Percentiles rank a stretch among this genome's conserved stretches.
Conservation (phyloP, 2,888 invertebrate genomes). For the Choristoneura rosaceana region DNA sequence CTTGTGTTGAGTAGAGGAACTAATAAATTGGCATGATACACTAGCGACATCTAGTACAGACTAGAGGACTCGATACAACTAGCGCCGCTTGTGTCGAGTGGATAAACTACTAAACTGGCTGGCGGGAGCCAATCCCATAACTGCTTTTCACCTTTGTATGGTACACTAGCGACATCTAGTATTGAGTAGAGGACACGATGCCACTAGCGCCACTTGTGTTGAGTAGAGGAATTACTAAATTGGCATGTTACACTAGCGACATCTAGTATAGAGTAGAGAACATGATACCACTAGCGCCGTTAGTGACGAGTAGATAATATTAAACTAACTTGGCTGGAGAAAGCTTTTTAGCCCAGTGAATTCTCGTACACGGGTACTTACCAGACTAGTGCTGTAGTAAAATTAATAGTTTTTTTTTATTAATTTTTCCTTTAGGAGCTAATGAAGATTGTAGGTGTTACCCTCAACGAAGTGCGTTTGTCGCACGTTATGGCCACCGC, state of each 20-base stretch:
- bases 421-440: constrained; percentile 1
- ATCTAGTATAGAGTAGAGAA: too few relatives aligned
- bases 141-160: too few relatives aligned
- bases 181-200: background rate
- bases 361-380: too few relatives aligned
- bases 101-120: too few relatives aligned
- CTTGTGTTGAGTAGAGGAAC: too few relatives aligned
- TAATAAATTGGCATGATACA: too few relatives aligned
- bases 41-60: too few relatives aligned
- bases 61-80: too few relatives aligned
- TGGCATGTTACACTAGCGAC: background rate
- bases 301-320: background rate
- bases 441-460: constrained; percentile 9
- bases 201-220: background rate
- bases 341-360: background rate
- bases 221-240: background rate
- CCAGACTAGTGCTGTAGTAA: too few relatives aligned
- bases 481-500: constrained; percentile 3
- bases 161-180: too few relatives aligned
- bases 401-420: background rate
- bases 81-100: too few relatives aligned
- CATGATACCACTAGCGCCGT: background rate
- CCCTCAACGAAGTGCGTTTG: background rate
- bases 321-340: background rate
- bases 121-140: too few relatives aligned